phyloP scores from a whole-genome alignment of 2,888 invertebrate genomes.

The Gryllus longicercus region DNA sequence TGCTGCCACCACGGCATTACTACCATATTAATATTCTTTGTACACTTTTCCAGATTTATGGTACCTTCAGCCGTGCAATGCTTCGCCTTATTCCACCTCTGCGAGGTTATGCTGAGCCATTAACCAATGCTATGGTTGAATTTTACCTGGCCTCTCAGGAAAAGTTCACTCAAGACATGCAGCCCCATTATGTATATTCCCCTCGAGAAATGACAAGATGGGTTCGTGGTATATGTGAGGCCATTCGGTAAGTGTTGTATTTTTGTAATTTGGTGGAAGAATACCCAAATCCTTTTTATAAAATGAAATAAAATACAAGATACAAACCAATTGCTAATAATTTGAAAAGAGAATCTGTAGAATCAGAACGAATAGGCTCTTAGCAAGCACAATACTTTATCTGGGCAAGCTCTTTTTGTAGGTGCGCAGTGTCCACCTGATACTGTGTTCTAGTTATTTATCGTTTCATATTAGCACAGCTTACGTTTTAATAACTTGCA shows the following conservation, averaged over 20 bases:
- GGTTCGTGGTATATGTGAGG: slow-evolving; percentile 99
- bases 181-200: slow-evolving; percentile 99
- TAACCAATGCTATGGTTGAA: slow-evolving; percentile 99
- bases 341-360: too few relatives aligned
- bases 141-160: slow-evolving; percentile 96
- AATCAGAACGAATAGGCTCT: too few relatives aligned
- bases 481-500: too few relatives aligned
- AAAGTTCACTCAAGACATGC: slow-evolving; percentile 98
- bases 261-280: neutral
- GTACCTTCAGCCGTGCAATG: slow-evolving; percentile 98
- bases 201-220: slow-evolving; percentile 98
- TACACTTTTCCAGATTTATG: slow-evolving; percentile 71
- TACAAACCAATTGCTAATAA: too few relatives aligned
- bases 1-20: too few relatives aligned
- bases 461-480: too few relatives aligned
- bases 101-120: slow-evolving; percentile 89
- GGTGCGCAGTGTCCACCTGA: too few relatives aligned
- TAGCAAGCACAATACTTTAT: too few relatives aligned
- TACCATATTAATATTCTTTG: too few relatives aligned
- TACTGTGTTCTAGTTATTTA: too few relatives aligned
- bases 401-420: too few relatives aligned
- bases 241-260: slow-evolving; percentile 61
- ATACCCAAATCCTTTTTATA: neutral
- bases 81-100: slow-evolving; percentile 87
- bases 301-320: neutral